phyloP scores from a whole-genome alignment of 2,888 invertebrate genomes.

The Drosophila gaucha region DNA sequence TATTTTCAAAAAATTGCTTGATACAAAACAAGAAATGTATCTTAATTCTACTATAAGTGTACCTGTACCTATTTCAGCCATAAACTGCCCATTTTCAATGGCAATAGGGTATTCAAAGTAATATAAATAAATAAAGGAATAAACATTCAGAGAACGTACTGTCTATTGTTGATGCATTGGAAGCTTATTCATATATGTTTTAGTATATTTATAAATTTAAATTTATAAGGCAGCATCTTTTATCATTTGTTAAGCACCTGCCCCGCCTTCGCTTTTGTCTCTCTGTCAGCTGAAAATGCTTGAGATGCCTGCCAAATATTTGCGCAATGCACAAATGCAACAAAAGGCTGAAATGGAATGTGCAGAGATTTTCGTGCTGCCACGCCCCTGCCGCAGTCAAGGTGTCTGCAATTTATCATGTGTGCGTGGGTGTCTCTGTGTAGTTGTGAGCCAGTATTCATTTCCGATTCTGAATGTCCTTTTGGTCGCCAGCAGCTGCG shows the following conservation, averaged over 20 bases:
- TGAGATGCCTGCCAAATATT: conserved; percentile 63
- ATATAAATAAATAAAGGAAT: conserved; percentile 34
- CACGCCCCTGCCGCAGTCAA: conserved; percentile 15
- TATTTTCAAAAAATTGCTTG: no score
- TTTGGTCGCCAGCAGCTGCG: conserved; percentile 17
- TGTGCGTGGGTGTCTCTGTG: conserved; percentile 44
- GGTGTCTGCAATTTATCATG: conserved; percentile 76
- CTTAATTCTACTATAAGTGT: no score
- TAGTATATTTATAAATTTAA: not conserved
- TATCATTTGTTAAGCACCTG: not conserved
- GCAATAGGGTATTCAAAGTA: conserved; percentile 6
- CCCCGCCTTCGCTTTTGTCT: conserved; percentile 18
- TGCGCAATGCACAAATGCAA: conserved; percentile 64
- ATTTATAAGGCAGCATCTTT: not conserved
- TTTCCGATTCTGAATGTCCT: conserved; percentile 63
- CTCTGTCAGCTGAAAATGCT: conserved; percentile 20
- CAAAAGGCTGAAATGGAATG: conserved; percentile 48
- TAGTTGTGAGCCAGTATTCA: conserved; percentile 46
- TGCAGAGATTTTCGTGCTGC: conserved; percentile 29
- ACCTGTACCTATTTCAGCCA: no score
- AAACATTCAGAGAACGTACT: not conserved
- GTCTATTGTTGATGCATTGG: not conserved
- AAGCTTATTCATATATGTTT: not conserved
- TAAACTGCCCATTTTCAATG: no score
- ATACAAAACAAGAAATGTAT: no score